A percentile compares a stretch with the other conserved stretches of the same genome.
Conservation (phyloP, 2,113 vertebrate genomes). For the Podarcis cretensis region DNA sequence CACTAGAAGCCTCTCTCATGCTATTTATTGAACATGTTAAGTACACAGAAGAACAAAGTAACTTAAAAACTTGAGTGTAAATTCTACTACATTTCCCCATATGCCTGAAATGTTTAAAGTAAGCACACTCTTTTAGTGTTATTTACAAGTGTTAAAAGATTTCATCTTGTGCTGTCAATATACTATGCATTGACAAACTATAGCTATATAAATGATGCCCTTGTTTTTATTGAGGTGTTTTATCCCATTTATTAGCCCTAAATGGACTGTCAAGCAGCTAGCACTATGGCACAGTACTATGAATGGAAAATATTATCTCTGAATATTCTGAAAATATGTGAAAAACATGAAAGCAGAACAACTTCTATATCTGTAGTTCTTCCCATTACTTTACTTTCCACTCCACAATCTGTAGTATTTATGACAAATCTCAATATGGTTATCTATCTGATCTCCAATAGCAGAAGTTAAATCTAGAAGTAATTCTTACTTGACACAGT, state of each 20-base stretch:
- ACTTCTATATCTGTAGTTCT: neutral
- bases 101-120: neutral
- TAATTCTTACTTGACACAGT: neutral
- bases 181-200: neutral
- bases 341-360: neutral
- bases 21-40: neutral
- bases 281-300: neutral
- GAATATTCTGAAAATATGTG: neutral
- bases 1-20: neutral
- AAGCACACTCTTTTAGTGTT: neutral
- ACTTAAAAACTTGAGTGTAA: neutral
- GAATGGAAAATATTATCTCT: slow-evolving; percentile 6
- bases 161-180: neutral
- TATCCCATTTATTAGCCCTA: neutral
- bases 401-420: neutral
- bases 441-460: neutral
- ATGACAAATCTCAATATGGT: neutral
- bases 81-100: neutral
- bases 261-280: neutral
- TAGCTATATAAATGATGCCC: neutral
- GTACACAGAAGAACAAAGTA: neutral
- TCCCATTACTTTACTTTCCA: neutral
- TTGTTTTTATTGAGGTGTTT: neutral
- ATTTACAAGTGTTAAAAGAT: neutral
- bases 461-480: neutral